Evolutionary conservation across 2,888 invertebrate genomes (phyloP), one percentile per base, ranked within the genome.

Genomic region (Branchellion lobata): DNA sequence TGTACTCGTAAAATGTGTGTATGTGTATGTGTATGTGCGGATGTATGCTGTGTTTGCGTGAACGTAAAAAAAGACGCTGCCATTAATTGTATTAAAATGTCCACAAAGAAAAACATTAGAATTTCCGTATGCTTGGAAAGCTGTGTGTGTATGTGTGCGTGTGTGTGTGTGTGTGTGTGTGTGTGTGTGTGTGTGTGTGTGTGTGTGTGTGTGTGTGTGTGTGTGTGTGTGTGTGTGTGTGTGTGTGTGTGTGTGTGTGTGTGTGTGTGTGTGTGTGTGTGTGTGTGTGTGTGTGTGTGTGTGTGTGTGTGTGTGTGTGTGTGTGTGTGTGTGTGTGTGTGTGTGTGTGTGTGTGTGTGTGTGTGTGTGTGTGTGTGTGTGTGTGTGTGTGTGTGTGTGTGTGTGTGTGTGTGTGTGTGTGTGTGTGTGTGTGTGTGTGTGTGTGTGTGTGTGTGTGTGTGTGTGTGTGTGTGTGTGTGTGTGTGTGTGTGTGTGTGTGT

Each of bases 191-290:
- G 47, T 47, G 47, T 47, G 47, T 47, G 47, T 47, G 47, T 47
- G 47, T 47, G 47, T 47, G 47, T 47, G 47, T 47, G 47, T 47
- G 47, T 47, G 47, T 47, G 47, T 47, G 47, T 47, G 47, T 47
- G 47, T 47, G 47, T 47, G 47, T 47, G 47, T 47, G 47, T 47
- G 47, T 47, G 47, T 47, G 47, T 47, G 47, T 47, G 47, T 47
- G 47, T 47, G 65, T 65, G 65, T 24, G 65, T 65, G 65, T 24
- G 65, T 65, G 65, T 24, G 24, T 65, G 65, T 24, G 24, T 65
- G 65, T 24, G 65, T 65, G 65, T 24, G 65, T 65, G 65, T 24
- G 65, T 65, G 65, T 24, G 65, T 65, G 65, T 24, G 65, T 65
- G 65, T 24, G 65, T 65, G 65, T 24, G 65, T 65, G 65, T 24